Conservation (phyloP, 2,797 vertebrate genomes). For the Brachyrhaphis roseni region DNA sequence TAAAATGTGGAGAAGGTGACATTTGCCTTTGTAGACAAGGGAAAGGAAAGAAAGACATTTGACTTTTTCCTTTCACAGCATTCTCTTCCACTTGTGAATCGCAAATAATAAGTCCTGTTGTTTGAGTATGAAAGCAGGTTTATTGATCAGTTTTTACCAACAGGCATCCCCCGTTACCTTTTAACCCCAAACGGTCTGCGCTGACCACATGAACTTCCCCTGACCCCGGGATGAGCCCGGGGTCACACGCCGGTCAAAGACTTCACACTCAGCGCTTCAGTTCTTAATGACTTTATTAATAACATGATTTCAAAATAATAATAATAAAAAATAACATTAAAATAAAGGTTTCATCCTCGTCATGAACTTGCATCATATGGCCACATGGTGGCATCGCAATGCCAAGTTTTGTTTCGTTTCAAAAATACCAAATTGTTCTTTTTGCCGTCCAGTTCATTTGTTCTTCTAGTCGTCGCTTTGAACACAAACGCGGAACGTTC, state of each 20-base stretch:
- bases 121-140: constrained; percentile 9
- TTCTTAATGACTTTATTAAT: constrained; percentile 89
- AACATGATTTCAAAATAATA: constrained; percentile 83
- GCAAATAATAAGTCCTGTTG: constrained; percentile 1
- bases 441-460: constrained; percentile 73
- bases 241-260: constrained; percentile 65
- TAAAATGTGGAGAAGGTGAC: background rate
- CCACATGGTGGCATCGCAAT: constrained; percentile 86
- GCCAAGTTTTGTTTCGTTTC: constrained; percentile 76
- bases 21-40: background rate
- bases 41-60: too few species aligned
- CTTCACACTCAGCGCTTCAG: constrained; percentile 77
- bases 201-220: constrained; percentile 54
- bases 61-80: background rate
- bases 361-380: constrained; percentile 82
- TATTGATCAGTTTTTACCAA: constrained; percentile 47
- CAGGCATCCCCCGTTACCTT: constrained; percentile 48
- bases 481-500: constrained; percentile 63
- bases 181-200: constrained; percentile 55
- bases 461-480: constrained; percentile 57
- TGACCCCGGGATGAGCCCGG: constrained; percentile 48
- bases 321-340: constrained; percentile 80
- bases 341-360: constrained; percentile 81
- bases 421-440: constrained; percentile 79
- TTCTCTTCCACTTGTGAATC: background rate